Evolutionary conservation across 2,797 vertebrate genomes (phyloP).

Genomic region (Lutjanus argentimaculatus): DNA sequence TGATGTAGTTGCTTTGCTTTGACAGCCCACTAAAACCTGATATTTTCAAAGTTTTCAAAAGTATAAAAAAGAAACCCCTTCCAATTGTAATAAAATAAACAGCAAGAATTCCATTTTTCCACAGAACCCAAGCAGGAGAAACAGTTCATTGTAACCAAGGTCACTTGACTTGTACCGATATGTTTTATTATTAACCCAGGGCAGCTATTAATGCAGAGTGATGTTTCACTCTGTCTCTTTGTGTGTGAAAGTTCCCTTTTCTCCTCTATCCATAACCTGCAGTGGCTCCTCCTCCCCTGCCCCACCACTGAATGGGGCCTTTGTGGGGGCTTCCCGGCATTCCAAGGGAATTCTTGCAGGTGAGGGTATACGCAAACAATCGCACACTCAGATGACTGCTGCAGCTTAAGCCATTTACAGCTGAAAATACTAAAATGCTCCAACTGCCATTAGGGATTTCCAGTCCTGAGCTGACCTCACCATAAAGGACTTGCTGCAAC

Average conservation of each 20-base stretch:
- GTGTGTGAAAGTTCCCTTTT: conserved; percentile 45
- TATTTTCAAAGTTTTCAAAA: neutral
- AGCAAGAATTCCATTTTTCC: neutral
- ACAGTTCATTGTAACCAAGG: neutral
- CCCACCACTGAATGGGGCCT: conserved; percentile 77
- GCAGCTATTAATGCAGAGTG: conserved; percentile 29
- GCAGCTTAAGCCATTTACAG: conserved; percentile 18
- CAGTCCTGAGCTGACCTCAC: conserved; percentile 16
- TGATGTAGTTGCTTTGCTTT: conserved; percentile 12
- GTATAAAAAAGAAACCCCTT: neutral
- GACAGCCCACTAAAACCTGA: neutral
- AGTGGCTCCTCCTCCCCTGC: conserved; percentile 65
- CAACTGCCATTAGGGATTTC: neutral
- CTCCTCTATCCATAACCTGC: conserved; percentile 44
- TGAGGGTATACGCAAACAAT: conserved; percentile 66
- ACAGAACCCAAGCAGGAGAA: neutral
- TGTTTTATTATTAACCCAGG: conserved; percentile 42
- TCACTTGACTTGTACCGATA: conserved; percentile 2
- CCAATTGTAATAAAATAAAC: neutral
- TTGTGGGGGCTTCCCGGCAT: conserved; percentile 79
- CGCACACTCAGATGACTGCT: conserved; percentile 38
- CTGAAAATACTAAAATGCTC: conserved; percentile 37
- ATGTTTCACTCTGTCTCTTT: conserved; percentile 41
- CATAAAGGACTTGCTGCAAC: conserved; percentile 29
- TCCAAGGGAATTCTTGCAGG: conserved; percentile 78